Percentiles rank a stretch among this genome's conserved stretches.
These are phyloP conservation scores for Tethea ocularis DNA, from an alignment of 2,888 invertebrate species.

Conservation along the genomic window DNA sequence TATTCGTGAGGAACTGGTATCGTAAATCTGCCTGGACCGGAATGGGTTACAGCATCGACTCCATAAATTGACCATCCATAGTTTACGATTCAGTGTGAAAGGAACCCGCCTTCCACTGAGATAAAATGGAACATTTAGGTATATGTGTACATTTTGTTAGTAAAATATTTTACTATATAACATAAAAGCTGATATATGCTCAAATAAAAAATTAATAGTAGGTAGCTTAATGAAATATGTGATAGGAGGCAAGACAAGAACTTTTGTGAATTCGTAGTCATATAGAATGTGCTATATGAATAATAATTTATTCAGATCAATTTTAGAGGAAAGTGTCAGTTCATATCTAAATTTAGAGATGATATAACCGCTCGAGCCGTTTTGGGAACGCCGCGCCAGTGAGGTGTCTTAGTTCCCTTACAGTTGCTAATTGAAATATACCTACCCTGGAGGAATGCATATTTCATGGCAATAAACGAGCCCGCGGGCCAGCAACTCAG, in stretches of 20 bases:
- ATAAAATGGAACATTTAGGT: slow-evolving; percentile 48
- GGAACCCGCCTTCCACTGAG: slow-evolving; percentile 57
- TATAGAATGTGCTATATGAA: no score
- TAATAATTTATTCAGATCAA: slow-evolving; percentile 8
- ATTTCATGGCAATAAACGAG: slow-evolving; percentile 57
- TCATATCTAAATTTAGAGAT: slow-evolving; percentile 39
- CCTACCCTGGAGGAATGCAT: slow-evolving; percentile 51
- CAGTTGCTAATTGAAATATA: slow-evolving; percentile 57
- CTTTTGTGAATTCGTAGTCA: no score
- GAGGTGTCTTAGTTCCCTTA: slow-evolving; percentile 19
- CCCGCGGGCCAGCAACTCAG: slow-evolving; percentile 32
- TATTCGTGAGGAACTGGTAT: slow-evolving; percentile 67
- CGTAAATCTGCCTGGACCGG: slow-evolving; percentile 75
- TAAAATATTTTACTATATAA: neutral
- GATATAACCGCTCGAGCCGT: slow-evolving; percentile 23
- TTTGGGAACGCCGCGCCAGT: slow-evolving; percentile 28
- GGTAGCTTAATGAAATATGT: no score
- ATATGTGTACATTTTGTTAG: neutral
- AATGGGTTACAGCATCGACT: slow-evolving; percentile 71
- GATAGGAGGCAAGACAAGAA: no score
- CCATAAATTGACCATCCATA: slow-evolving; percentile 79
- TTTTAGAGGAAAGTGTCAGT: slow-evolving; percentile 31
- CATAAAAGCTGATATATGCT: no score
- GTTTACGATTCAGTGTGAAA: slow-evolving; percentile 74
- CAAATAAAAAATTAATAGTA: no score